Evolutionary conservation across 2,113 vertebrate genomes (phyloP).

Genomic region (Eclectus roratus): DNA sequence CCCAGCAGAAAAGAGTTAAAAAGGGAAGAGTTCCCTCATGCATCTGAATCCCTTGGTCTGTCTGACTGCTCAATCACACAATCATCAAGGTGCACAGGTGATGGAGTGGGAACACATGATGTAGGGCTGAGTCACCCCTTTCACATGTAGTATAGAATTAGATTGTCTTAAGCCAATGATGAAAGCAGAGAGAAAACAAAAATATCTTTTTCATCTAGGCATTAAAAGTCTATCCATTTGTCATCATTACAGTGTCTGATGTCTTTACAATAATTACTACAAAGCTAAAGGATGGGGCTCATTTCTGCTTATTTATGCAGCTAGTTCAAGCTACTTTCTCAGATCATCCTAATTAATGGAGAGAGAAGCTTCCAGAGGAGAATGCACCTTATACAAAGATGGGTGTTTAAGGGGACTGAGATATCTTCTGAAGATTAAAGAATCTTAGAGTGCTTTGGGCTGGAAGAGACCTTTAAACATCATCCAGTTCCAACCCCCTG

Average conservation of each 20-base stretch:
- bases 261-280: neutral
- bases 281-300: neutral
- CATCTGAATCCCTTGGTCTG: neutral
- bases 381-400: neutral
- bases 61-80: neutral
- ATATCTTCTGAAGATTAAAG: neutral
- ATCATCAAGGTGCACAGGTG: neutral
- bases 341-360: neutral
- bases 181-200: neutral
- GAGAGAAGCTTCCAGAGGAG: neutral
- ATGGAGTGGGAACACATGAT: neutral
- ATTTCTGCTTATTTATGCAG: neutral
- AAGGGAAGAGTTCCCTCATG: neutral
- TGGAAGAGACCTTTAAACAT: neutral
- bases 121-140: constrained; percentile 6
- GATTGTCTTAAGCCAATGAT: neutral
- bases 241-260: neutral
- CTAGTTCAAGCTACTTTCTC: neutral
- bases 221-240: neutral
- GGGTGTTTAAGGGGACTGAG: neutral
- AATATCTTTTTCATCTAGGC: neutral
- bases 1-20: neutral
- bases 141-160: neutral
- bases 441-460: neutral
- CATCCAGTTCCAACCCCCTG: neutral